Evolutionary conservation across 2,113 vertebrate species (phyloP).

Genomic region (Vidua macroura): DNA sequence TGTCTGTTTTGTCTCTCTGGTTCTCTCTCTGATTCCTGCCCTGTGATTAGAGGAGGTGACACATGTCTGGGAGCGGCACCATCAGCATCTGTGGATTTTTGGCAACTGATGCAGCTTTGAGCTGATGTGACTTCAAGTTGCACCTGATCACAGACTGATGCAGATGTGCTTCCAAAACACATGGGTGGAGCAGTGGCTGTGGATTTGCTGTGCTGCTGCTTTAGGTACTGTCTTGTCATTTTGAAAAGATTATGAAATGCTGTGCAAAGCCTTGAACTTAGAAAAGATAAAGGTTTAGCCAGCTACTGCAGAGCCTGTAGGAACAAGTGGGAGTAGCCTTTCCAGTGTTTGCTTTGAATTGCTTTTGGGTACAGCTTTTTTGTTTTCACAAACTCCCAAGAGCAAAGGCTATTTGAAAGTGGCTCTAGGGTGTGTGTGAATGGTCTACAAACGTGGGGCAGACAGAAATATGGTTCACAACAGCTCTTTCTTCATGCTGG

Average conservation of each 20-base stretch:
- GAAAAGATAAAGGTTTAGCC: not conserved
- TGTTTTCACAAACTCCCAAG: not conserved
- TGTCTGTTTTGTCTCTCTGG: not conserved
- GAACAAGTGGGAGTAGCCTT: not conserved
- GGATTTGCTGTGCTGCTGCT: not conserved
- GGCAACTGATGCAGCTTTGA: not conserved
- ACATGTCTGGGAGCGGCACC: not conserved
- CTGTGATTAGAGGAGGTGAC: fast-evolving
- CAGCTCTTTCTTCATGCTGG: not conserved
- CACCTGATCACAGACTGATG: not conserved
- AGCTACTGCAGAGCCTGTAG: not conserved
- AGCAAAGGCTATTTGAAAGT: not conserved
- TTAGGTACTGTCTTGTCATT: not conserved
- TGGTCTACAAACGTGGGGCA: not conserved
- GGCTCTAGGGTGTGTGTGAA: not conserved
- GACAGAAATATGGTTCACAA: not conserved
- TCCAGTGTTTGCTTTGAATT: not conserved
- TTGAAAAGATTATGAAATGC: not conserved
- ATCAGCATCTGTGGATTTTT: not conserved
- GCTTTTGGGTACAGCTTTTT: not conserved
- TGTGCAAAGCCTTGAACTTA: not conserved
- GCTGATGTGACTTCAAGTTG: not conserved
- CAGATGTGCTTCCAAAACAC: not conserved
- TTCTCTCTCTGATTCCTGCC: not conserved
- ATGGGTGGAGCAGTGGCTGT: not conserved